Evolutionary conservation across 2,888 invertebrate species (phyloP).

Genomic region (Cyaniris semiargus): DNA sequence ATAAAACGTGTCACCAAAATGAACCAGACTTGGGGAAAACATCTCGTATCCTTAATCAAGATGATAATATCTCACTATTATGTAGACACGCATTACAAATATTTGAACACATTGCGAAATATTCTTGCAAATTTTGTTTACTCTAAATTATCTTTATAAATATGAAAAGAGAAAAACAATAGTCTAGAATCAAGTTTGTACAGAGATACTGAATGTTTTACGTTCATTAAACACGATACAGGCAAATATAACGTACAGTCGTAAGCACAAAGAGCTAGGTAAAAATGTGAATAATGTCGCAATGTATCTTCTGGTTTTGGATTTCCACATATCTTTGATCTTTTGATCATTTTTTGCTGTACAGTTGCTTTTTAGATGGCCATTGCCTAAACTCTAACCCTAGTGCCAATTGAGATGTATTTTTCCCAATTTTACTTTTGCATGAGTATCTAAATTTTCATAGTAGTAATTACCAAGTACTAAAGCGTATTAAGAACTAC

Average conservation of each 20-base stretch:
- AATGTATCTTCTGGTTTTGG: background rate
- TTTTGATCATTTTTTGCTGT: background rate
- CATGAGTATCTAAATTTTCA: background rate
- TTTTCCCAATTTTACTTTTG: background rate
- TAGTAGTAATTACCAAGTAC: constrained; percentile 35
- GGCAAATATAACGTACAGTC: constrained; percentile 37
- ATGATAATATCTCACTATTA: background rate
- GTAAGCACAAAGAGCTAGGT: constrained; percentile 15
- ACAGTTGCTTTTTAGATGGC: background rate
- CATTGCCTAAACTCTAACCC: too few relatives aligned
- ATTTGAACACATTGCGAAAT: background rate
- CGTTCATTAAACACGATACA: constrained; percentile 39
- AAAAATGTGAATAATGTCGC: background rate
- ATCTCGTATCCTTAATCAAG: background rate
- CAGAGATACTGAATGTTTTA: constrained; percentile 40
- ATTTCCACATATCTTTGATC: background rate
- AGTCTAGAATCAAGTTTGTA: constrained; percentile 34
- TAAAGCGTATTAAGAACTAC: constrained; percentile 44
- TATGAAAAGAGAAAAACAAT: constrained; percentile 29
- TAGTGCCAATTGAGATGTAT: too few relatives aligned
- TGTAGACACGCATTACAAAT: background rate
- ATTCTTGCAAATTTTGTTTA: constrained; percentile 24
- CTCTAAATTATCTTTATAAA: constrained; percentile 23
- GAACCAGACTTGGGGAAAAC: background rate
- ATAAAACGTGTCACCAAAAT: background rate